Percentiles rank a stretch among this genome's conserved stretches.
phyloP scores from a whole-genome alignment of 2,113 vertebrate species.

The Gobius niger region DNA sequence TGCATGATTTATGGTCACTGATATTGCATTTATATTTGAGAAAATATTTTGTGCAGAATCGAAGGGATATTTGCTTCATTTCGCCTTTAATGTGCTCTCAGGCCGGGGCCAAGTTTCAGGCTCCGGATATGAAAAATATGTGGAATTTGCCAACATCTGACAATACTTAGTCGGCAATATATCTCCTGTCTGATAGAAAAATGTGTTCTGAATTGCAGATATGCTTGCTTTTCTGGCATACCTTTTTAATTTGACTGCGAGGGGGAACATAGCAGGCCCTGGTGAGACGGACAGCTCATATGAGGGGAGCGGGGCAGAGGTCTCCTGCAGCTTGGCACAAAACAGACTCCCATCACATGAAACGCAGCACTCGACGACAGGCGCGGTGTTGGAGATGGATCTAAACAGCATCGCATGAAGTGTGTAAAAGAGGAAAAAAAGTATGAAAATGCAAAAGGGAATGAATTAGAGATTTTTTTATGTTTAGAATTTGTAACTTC shows the following conservation, averaged over 20 bases:
- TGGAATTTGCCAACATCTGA: conserved; percentile 80
- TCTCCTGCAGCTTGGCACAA: conserved; percentile 69
- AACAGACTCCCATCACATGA: conserved; percentile 59
- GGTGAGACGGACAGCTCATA: conserved; percentile 47
- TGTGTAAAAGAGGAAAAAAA: conserved; percentile 44
- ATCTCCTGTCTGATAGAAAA: conserved; percentile 77
- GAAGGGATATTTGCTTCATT: conserved; percentile 70
- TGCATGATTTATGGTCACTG: conserved; percentile 73
- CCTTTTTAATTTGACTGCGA: conserved; percentile 73
- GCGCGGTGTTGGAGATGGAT: conserved; percentile 49
- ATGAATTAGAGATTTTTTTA: conserved; percentile 4
- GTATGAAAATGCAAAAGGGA: conserved; percentile 23
- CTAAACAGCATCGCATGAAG: conserved; percentile 40
- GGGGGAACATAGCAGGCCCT: conserved; percentile 51
- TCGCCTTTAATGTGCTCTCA: conserved; percentile 67
- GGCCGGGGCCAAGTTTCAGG: conserved; percentile 69
- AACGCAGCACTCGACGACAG: conserved; percentile 62
- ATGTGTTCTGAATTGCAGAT: conserved; percentile 77
- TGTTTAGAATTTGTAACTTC: too few relatives aligned
- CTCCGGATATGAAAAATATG: conserved; percentile 77
- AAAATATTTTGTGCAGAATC: conserved; percentile 64
- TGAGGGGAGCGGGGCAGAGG: conserved; percentile 49
- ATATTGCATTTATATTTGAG: conserved; percentile 72
- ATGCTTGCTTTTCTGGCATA: conserved; percentile 66
- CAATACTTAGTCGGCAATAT: conserved; percentile 77